phyloP scores from a whole-genome alignment of 2,113 vertebrate species.

The Cebidichthys violaceus region DNA sequence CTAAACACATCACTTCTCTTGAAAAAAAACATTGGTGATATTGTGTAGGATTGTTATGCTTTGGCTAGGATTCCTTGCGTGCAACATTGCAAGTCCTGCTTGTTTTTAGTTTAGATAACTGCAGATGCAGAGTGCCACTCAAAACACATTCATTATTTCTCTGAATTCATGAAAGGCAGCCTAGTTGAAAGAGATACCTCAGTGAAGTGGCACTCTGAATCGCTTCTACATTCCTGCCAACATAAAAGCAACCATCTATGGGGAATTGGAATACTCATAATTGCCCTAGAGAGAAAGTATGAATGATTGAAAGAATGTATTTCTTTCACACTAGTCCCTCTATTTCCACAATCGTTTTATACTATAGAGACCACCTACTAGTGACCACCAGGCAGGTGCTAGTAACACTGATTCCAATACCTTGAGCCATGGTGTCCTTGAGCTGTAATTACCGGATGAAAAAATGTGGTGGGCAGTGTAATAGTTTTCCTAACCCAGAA shows the following conservation, averaged over 20 bases:
- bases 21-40: conserved; percentile 49
- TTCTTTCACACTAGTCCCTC: conserved; percentile 36
- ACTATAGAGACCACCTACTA: conserved; percentile 34
- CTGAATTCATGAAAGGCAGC: conserved; percentile 50
- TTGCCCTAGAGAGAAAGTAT: conserved; percentile 48
- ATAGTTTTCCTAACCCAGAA: conserved; percentile 24
- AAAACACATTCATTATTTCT: conserved; percentile 65
- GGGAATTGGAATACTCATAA: conserved; percentile 52
- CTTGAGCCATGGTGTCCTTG: conserved; percentile 1
- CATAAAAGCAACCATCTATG: conserved; percentile 64
- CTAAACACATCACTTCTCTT: conserved; percentile 37
- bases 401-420: conserved; percentile 32
- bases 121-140: conserved; percentile 34
- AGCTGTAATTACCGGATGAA: conserved; percentile 8
- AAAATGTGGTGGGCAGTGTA: background rate
- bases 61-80: conserved; percentile 22
- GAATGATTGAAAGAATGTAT: conserved; percentile 60
- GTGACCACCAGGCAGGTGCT: conserved; percentile 29
- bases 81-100: conserved; percentile 5
- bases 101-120: conserved; percentile 28
- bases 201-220: conserved; percentile 56
- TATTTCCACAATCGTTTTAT: conserved; percentile 45
- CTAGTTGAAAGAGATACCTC: conserved; percentile 61
- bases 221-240: conserved; percentile 55
- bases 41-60: conserved; percentile 42